Evolutionary conservation across 2,888 invertebrate species (phyloP).

Genomic region (Drosophila maculinotata): DNA sequence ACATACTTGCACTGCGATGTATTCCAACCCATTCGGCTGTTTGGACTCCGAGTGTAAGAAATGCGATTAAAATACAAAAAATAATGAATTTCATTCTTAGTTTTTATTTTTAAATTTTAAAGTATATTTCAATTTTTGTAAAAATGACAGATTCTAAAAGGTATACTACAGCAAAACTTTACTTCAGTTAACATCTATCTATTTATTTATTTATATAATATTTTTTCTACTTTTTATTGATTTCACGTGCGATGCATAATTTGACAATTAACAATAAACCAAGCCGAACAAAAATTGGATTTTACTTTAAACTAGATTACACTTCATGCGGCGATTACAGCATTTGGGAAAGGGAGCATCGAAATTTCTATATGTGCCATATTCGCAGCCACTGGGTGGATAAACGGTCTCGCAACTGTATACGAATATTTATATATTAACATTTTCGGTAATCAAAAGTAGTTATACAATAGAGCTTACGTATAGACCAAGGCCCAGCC

Average conservation of each 20-base stretch:
- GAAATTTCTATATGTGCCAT: constrained; percentile 4
- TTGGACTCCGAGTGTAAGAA: neutral
- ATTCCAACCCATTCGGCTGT: constrained; percentile 45
- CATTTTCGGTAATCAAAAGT: neutral
- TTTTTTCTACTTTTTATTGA: neutral
- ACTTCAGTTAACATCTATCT: no score
- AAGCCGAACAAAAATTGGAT: neutral
- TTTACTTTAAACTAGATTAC: constrained; percentile 27
- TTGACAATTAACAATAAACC: neutral
- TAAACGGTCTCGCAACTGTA: constrained; percentile 26
- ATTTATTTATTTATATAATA: no score
- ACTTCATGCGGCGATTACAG: constrained; percentile 35
- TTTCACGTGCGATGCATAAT: constrained; percentile 8
- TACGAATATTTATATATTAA: no score
- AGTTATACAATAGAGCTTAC: constrained; percentile 19
- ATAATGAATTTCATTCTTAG: constrained; percentile 1
- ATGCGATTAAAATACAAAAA: neutral
- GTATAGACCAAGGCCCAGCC: constrained; percentile 61
- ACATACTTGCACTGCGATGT: constrained; percentile 34
- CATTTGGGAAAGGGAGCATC: constrained; percentile 41
- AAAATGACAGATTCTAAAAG: neutral
- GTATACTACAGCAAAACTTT: no score
- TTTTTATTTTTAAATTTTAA: neutral
- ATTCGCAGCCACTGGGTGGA: constrained; percentile 34
- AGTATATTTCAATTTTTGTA: no score